Base-by-base conservation (phyloP, 2,113 vertebrate species). In the Anguilla japonica region DNA sequence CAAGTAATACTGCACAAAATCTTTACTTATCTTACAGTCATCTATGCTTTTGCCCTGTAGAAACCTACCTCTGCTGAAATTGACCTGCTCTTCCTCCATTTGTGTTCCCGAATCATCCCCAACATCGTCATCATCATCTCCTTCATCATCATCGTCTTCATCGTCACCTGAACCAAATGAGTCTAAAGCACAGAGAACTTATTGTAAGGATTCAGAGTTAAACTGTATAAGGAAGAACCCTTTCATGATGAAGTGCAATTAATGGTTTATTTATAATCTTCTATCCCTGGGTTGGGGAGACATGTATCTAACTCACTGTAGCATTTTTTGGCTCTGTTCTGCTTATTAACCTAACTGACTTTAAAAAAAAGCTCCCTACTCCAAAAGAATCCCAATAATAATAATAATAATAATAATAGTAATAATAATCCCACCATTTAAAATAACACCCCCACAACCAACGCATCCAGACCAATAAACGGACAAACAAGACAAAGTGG, bases 161-260 rank as follows among this genome's bases (percentile, higher is more conserved):
- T 98, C 97, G 82, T 97, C 96, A 3, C 96, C 97, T 0, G 97
- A 97, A 0, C 96, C 95, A 85, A 96, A 41, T 0, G 97, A 95
- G 89, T 99, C 98, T 99, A 87, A 39, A 75, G 0, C 29, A 79
- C 9, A 29, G 41, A 50, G 20, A 53, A 8, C 20, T 6, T 22
- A 67, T 26, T 67, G 60, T 67, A 67, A 26, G 22, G 22, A 22
- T 67, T 22, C 18, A 26, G 60, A 26, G 60, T 20, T 67, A 26
- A 67, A 26, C 18, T 20, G 26, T 3, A 67, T 26, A 26, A 26
- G 60, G 60, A 22, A 67, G 5, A 67, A 22, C 20, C 5, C 18
- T 22, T 67, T 3, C 22, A 67, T 26, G 22, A 67, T 26, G 5
- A 67, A 67, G 22, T 67, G 60, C 18, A 67, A 67, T 26, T 26